Conservation (phyloP, 2,113 vertebrate species). For the Ceyx margarethae region DNA sequence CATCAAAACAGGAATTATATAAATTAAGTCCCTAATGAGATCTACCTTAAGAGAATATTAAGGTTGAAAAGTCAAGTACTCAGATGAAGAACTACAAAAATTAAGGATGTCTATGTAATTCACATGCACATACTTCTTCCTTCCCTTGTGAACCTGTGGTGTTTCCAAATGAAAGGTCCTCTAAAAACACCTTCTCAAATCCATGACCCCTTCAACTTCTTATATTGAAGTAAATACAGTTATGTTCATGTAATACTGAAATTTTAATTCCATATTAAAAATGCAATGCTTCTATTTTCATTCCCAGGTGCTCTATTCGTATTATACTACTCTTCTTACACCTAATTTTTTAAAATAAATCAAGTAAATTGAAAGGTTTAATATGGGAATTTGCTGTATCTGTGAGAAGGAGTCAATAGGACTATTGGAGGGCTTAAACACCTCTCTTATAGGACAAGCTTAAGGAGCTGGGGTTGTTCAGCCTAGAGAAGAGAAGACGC, state of each 20-base stretch:
- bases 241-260: not conserved
- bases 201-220: not conserved
- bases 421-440: no score
- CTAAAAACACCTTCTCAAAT: not conserved
- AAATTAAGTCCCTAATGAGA: not conserved
- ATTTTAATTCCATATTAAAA: not conserved
- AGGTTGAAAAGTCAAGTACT: conserved; percentile 9
- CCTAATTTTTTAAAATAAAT: not conserved
- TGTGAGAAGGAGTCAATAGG: not conserved
- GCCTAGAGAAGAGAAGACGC: no score
- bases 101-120: not conserved
- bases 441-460: no score
- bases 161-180: not conserved
- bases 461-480: no score
- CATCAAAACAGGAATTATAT: not conserved
- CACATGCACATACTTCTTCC: not conserved
- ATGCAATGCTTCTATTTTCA: not conserved
- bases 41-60: conserved; percentile 35
- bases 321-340: not conserved
- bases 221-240: not conserved
- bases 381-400: not conserved
- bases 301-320: not conserved
- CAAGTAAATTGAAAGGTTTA: not conserved
- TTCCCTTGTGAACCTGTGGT: not conserved
- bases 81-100: not conserved